Conservation (phyloP, 2,797 vertebrate species). For the Pantherophis alleghaniensis region DNA sequence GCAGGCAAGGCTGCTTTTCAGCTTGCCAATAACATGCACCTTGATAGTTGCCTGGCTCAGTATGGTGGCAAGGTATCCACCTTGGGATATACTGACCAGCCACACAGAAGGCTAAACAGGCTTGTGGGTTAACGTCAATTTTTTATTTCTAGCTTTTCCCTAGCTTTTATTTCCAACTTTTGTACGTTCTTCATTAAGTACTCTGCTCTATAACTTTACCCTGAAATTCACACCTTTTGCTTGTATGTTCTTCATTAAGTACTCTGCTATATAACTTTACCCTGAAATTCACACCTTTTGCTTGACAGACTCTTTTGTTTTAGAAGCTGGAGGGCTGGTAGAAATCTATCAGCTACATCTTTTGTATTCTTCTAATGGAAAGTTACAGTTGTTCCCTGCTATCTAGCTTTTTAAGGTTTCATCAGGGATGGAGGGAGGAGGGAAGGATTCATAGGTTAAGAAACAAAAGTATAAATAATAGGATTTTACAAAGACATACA, state of each 20-base stretch:
- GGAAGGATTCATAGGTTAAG: no score
- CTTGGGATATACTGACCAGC: constrained; percentile 19
- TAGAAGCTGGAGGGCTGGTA: background rate
- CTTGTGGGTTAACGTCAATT: background rate
- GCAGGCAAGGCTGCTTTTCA: constrained; percentile 10
- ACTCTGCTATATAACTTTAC: background rate
- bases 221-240: background rate
- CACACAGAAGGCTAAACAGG: constrained; percentile 13
- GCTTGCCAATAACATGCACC: constrained; percentile 4
- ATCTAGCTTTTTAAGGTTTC: background rate
- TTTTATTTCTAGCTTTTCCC: background rate
- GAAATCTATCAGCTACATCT: background rate
- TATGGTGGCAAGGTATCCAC: background rate
- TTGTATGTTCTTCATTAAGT: background rate
- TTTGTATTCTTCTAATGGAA: background rate
- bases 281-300: background rate
- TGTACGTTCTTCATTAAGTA: background rate
- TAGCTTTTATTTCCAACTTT: background rate
- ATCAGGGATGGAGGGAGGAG: no score
- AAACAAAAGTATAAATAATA: background rate
- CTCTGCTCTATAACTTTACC: background rate
- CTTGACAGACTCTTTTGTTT: background rate
- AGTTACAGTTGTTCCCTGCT: background rate
- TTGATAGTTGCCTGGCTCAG: constrained; percentile 25
- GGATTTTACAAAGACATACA: background rate